Evolutionary conservation across 2,113 vertebrate species (phyloP), one percentile per base, ranked within the genome.

Genomic region (Synchiropus splendidus): DNA sequence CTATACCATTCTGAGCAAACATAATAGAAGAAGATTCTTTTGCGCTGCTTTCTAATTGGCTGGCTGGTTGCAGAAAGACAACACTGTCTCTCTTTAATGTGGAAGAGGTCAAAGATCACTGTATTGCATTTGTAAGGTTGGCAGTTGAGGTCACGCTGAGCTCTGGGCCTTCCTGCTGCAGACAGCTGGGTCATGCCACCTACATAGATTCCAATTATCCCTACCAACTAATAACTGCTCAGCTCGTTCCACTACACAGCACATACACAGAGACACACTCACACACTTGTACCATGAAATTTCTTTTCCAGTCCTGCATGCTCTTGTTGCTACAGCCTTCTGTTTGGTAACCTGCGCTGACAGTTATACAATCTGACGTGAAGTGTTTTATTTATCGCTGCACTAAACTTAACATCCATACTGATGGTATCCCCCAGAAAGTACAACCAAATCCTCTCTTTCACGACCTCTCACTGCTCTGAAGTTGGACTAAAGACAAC

Each of bases 71-170:
- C 69, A 71, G 75, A 82, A 80, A 74, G 77, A 80, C 80, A 82
- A 80, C 77, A 77, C 75, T 77, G 74, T 75, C 76, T 72, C 70
- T 77, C 70, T 77, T 80, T 74, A 80, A 80, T 79, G 70, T 70
- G 67, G 58, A 59, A 14, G 17, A 59, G 77, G 75, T 80, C 70
- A 77, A 31, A 77, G 80, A 75, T 80, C 72, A 54, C 67, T 82
- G 77, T 82, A 82, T 82, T 82, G 80, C 78, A 80, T 80, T 82
- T 82, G 80, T 82, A 82, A 82, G 77, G 77, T 82, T 77, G 72
- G 70, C 16, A 38, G 54, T 58, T 39, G 70, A 67, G 80, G 80
- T 82, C 75, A 44, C 36, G 18, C 66, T 75, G 59, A 58, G 66
- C 71, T 80, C 72, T 70, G 64, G 70, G 77, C 73, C 75, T 80